These are phyloP conservation scores for Calosoma granatense DNA, from an alignment of 1,140 invertebrate genomes.

Conservation along the genomic window DNA sequence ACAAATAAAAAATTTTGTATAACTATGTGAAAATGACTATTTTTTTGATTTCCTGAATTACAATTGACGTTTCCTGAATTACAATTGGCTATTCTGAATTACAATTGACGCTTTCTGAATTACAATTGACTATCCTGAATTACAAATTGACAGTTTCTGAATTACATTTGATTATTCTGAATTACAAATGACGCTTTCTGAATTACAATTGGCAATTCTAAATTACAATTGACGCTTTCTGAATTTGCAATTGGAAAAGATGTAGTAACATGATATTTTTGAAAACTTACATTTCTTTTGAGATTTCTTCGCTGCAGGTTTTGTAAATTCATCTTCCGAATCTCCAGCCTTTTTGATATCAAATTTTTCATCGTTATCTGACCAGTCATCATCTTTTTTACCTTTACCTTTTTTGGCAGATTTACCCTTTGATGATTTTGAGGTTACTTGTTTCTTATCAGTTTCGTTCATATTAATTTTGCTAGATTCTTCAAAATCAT, in stretches of 20 bases:
- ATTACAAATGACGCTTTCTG: no score
- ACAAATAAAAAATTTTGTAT: no score
- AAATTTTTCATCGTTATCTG: slow-evolving; percentile 38
- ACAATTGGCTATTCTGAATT: no score
- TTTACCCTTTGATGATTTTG: slow-evolving; percentile 37
- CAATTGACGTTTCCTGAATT: slow-evolving; percentile 13
- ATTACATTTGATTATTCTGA: no score
- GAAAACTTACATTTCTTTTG: slow-evolving; percentile 40
- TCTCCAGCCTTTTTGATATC: slow-evolving; percentile 27
- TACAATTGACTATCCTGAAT: no score
- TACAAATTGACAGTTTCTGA: no score
- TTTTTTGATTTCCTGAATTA: no score
- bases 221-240: no score
- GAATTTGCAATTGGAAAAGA: no score
- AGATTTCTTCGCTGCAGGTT: slow-evolving; percentile 37
- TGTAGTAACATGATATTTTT: background rate
- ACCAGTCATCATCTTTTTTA: slow-evolving; percentile 39
- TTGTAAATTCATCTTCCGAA: slow-evolving; percentile 40
- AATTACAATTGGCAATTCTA: no score
- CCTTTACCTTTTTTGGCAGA: slow-evolving; percentile 32
- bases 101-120: no score
- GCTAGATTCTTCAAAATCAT: slow-evolving; percentile 43
- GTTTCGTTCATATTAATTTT: slow-evolving; percentile 19
- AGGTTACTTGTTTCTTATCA: slow-evolving; percentile 38
- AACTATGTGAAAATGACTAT: no score